These are phyloP conservation scores for Malthinus seriepunctatus DNA, from an alignment of 2,888 invertebrate species.

Conservation along the genomic window DNA sequence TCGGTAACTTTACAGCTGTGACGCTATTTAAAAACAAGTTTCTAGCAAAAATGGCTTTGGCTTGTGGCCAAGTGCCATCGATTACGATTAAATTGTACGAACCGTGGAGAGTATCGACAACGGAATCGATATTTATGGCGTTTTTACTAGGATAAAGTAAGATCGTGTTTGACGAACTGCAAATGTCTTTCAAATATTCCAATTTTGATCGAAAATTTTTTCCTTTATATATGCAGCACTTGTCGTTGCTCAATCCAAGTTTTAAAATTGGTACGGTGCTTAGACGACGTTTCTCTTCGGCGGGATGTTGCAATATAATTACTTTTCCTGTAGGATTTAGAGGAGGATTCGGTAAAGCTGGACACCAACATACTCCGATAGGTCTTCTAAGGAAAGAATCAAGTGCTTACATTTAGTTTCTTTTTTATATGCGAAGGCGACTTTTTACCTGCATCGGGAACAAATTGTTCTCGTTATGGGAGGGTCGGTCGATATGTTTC, in stretches of 20 bases:
- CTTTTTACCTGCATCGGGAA: constrained; percentile 70
- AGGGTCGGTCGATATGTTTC: constrained; percentile 76
- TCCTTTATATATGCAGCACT: constrained; percentile 80
- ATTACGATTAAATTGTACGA: constrained; percentile 78
- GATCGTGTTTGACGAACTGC: constrained; percentile 69
- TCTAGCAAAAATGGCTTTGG: constrained; percentile 86
- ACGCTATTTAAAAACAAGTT: constrained; percentile 75
- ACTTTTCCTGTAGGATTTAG: constrained; percentile 71
- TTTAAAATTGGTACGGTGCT: constrained; percentile 89
- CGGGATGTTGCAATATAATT: constrained; percentile 88
- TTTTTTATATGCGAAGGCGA: no score
- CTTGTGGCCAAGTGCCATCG: constrained; percentile 97
- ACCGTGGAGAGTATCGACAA: constrained; percentile 54
- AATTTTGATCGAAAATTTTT: constrained; percentile 81
- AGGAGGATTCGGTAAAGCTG: constrained; percentile 73
- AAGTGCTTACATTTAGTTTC: no score
- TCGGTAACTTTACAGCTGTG: constrained; percentile 80
- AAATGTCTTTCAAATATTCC: constrained; percentile 66
- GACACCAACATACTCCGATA: constrained; percentile 87
- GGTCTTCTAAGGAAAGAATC: constrained; percentile 67
- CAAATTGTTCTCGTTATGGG: constrained; percentile 74
- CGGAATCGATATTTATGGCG: constrained; percentile 68
- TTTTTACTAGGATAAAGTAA: constrained; percentile 80
- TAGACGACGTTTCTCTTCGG: constrained; percentile 87
- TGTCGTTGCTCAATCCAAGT: constrained; percentile 71